Evolutionary conservation across 2,113 vertebrate genomes (phyloP), one percentile per base, ranked within the genome.

Genomic region (Seriola rivoliana): DNA sequence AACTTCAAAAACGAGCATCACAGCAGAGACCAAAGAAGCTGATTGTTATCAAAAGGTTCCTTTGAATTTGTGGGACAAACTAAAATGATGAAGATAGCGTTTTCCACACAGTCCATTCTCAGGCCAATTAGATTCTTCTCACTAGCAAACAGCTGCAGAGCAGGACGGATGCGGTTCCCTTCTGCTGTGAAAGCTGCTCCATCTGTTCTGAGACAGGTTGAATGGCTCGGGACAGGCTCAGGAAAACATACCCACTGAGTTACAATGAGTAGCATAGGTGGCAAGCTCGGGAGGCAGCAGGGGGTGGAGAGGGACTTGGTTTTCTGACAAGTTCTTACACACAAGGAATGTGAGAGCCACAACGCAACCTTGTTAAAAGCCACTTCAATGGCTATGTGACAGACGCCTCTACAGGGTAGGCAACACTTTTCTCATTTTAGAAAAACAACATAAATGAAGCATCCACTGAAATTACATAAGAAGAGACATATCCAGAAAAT

Each of bases 341-440:
- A 70, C 25, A 44, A 46, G 17, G 54, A 62, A 17, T 32, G 67
- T 25, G 19, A 44, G n/a, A 70, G 42, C 55, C 25, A 17, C 44
- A 64, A 25, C 4, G 8, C 14, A 78, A 46, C 48, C 60, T 60
- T 42, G 54, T 54, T 75, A 5, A 79, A 70, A 69, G 80, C 34
- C 17, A 73, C 58, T 78, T 77, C 19, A 64, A 19, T 25, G 19
- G 55, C 57, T 40, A 50, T 52, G 17, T 80, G 57, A 73, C 58
- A 46, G 57, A 57, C 2, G 10, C 8, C 59, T 71, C 38, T n/a
- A 36, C 21, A 0, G 70, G 50, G 40, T 46, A 46, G 40, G 65
- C 19, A 4, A 38, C 13, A n/a, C 34, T 50, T 16, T 60, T 44
- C 60, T 68, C 8, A 50, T 38, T 78, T 75, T 38, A 46, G 5